Evolutionary conservation across 2,113 vertebrate genomes (phyloP).

Genomic region (Sterna hirundo): DNA sequence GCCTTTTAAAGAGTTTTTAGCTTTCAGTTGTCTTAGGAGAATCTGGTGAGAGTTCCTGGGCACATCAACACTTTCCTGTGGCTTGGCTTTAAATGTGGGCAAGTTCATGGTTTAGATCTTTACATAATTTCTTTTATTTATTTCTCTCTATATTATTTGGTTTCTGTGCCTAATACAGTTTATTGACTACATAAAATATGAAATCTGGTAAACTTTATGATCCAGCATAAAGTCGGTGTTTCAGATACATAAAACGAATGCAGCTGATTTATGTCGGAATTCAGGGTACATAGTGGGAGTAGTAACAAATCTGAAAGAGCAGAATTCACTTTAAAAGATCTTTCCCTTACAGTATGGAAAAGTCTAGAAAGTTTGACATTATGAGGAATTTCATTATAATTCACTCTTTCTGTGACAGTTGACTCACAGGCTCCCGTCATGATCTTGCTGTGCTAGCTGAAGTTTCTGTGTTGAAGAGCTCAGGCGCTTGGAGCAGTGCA

Average conservation of each 20-base stretch:
- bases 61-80: neutral
- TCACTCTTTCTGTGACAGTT: neutral
- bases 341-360: neutral
- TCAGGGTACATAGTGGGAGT: neutral
- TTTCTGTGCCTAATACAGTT: neutral
- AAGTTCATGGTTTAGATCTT: neutral
- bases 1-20: neutral
- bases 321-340: neutral
- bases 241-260: neutral
- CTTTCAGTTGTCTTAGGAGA: neutral
- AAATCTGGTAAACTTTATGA: neutral
- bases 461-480: neutral
- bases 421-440: neutral
- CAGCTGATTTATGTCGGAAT: neutral
- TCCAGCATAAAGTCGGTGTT: neutral
- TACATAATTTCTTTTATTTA: neutral
- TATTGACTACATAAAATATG: neutral
- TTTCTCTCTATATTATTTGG: neutral
- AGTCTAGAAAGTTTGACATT: neutral
- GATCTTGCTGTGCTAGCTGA: neutral
- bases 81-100: neutral
- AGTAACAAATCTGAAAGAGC: neutral
- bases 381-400: neutral
- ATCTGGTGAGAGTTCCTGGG: neutral
- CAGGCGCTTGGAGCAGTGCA: neutral